Base-by-base conservation (phyloP, 2,797 vertebrate species). In the Sebastes dallii region DNA sequence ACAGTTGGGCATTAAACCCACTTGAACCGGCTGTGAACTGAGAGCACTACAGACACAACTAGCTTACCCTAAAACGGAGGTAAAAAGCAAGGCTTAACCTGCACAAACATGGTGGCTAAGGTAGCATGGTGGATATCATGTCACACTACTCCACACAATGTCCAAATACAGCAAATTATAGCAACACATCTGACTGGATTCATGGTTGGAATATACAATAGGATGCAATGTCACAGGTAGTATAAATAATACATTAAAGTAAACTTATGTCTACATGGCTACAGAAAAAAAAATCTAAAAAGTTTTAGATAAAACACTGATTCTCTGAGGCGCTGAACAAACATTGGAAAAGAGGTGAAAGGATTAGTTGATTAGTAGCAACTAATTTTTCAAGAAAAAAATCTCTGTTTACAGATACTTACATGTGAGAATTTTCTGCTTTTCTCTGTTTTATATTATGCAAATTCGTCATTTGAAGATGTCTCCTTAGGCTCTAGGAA, bases 1-100 rank as follows among this genome's bases (percentile, higher is more conserved):
- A 86, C 83, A 62, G 82, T 20, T 24, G 70, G 52, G 56, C 59
- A 80, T 81, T 84, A 81, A 86, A 86, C 84, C 29, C 71, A 75
- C 69, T 66, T 79, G 59, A 67, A 78, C 61, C 80, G 60, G 78
- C 60, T 46, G 84, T 16, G 34, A 61, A n/a, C 73, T 12, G 9
- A 24, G 75, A 9, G 42, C 11, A 20, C 8, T 68, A 50, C 71
- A 78, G 64, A 54, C 14, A 65, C 27, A 36, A 34, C 34, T 8
- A 65, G 73, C n/a, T 76, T 22, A 71, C 24, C 27, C 18, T 3
- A 22, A 72, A 78, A 61, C 24, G 18, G 27, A 32, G 52, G 52
- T 32, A n/a, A 27, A 27, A 76, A 64, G 25, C 13, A 14, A 46
- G 65, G 62, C 59, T 78, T 30, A 59, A 4, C 1, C 20, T 6